Conservation (phyloP, 2,113 vertebrate genomes). For the Corvus hawaiiensis region DNA sequence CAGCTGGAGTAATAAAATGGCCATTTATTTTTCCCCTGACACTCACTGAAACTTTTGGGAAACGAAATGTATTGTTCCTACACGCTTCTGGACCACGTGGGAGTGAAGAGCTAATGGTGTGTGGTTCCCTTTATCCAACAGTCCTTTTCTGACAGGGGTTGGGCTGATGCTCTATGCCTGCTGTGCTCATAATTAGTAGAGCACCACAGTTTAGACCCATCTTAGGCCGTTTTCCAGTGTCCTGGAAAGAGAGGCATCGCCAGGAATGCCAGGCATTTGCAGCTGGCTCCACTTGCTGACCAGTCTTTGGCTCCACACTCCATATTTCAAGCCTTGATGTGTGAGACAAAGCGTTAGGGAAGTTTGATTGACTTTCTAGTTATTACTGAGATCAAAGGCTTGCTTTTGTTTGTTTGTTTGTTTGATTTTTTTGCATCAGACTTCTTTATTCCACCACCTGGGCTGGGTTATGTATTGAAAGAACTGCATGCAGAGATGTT, state of each 20-base stretch:
- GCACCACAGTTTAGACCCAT: not conserved
- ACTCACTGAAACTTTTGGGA: not conserved
- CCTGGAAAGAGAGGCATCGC: not conserved
- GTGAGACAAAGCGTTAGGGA: not conserved
- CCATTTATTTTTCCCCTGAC: no score
- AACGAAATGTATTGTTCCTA: not conserved
- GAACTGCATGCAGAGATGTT: slow-evolving; percentile 34
- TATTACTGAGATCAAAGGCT: slow-evolving; percentile 44
- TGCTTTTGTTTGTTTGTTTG: not conserved
- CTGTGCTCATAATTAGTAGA: slow-evolving; percentile 32
- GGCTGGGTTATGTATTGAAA: slow-evolving; percentile 34
- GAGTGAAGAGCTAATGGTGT: not conserved
- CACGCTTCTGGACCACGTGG: not conserved
- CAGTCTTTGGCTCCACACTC: not conserved
- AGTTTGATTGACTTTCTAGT: slow-evolving; percentile 30
- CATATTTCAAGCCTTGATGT: not conserved
- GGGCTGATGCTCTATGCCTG: not conserved
- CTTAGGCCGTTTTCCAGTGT: not conserved
- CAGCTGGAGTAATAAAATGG: not conserved
- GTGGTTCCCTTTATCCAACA: not conserved
- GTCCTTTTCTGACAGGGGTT: not conserved
- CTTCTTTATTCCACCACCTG: slow-evolving; percentile 38
- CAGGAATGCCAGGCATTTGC: not conserved
- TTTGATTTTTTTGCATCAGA: slow-evolving; percentile 23
- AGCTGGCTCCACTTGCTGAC: slow-evolving; percentile 4